These are phyloP conservation scores for Gasteruption jaculator DNA, from an alignment of 2,888 invertebrate genomes.

Conservation along the genomic window DNA sequence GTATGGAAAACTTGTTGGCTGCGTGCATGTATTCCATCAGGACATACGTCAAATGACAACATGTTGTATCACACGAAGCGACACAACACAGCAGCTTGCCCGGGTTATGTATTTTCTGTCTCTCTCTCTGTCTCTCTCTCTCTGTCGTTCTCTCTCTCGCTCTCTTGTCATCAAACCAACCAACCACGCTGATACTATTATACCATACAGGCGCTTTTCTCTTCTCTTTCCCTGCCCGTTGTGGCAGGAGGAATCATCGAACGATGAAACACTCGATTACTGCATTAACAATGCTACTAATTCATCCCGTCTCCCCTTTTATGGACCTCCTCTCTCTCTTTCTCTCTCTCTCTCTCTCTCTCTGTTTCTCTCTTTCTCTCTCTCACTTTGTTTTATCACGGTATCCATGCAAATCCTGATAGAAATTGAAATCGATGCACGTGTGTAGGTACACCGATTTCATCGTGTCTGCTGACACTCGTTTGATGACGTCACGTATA, in stretches of 20 bases:
- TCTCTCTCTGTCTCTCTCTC: conserved; percentile 10
- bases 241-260: conserved; percentile 40
- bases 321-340: conserved; percentile 8
- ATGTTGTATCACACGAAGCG: conserved; percentile 34
- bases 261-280: conserved; percentile 47
- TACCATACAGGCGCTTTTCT: too few species aligned
- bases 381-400: not conserved
- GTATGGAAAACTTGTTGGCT: conserved; percentile 3
- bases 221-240: too few species aligned
- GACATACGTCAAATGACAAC: conserved; percentile 31
- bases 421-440: conserved; percentile 27
- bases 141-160: not conserved
- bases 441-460: conserved; percentile 32
- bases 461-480: conserved; percentile 40
- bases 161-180: conserved; percentile 8
- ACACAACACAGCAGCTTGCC: conserved; percentile 12
- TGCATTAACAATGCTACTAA: conserved; percentile 46
- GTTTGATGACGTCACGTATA: too few species aligned
- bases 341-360: conserved; percentile 11
- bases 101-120: conserved; percentile 3
- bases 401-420: too few species aligned
- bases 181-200: too few species aligned
- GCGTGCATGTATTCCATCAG: conserved; percentile 9
- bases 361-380: conserved; percentile 6
- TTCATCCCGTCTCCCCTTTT: conserved; percentile 26